These are phyloP conservation scores for Platichthys flesus DNA, from an alignment of 2,113 vertebrate genomes.

Conservation along the genomic window DNA sequence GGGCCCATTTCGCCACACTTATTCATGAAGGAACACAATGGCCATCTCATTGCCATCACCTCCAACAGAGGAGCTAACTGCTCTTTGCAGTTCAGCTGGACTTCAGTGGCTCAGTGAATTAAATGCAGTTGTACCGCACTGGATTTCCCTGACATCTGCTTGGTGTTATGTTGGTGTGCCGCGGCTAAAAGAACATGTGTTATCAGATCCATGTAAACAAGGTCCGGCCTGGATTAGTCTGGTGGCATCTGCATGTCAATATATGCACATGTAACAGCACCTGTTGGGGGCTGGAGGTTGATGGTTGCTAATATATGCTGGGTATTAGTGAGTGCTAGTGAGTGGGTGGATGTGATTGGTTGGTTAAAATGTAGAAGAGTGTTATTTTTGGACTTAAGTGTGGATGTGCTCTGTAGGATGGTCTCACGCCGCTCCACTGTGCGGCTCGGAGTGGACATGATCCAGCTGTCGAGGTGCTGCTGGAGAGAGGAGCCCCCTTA, in stretches of 20 bases:
- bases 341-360: neutral
- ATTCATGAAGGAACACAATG: neutral
- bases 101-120: neutral
- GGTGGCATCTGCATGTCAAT: neutral
- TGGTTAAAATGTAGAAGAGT: neutral
- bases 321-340: neutral
- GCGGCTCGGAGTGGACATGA: conserved; percentile 96
- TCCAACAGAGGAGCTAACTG: neutral
- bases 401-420: conserved; percentile 84
- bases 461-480: conserved; percentile 91
- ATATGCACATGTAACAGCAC: neutral
- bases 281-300: neutral
- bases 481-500: conserved; percentile 94
- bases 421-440: conserved; percentile 95
- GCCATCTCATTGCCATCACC: neutral
- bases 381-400: no score
- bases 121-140: neutral
- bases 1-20: no score
- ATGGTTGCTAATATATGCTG: no score
- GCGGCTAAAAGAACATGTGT: neutral
- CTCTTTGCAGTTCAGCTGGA: neutral
- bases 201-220: neutral
- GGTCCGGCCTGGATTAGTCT: neutral
- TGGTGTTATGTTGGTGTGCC: neutral
- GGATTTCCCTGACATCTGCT: neutral